Evolutionary conservation across 2,113 vertebrate species (phyloP), one percentile per base, ranked within the genome.

Genomic region (Bucco capensis): DNA sequence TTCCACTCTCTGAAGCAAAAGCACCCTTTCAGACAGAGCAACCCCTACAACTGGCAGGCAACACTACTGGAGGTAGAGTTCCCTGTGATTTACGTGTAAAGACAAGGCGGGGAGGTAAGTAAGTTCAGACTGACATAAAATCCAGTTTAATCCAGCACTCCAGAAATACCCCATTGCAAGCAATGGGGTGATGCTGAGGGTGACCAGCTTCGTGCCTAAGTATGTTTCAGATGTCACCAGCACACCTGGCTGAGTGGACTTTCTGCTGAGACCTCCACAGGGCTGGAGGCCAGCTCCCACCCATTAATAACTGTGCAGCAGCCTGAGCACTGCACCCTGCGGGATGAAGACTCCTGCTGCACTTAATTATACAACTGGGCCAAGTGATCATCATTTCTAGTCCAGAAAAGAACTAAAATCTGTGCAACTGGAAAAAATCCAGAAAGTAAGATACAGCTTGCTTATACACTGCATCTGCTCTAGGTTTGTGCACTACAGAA

Each of bases 251-350:
- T 2, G 10, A 18, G 8, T 27, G 7, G 19, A 31, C 19, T 3
- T 37, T 8, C 8, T 3, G 38, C 50, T 19, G 50, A 35, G 44
- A 54, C 7, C 35, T 12, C 11, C 23, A 1, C 21, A 5, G 46
- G 17, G 79, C 37, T 57, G 33, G 35, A 24, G 49, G 25, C 28
- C 22, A 38, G 46, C 58, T 58, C n/a, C 42, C 37, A 16, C 23
- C 17, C 30, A 38, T 21, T 30, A 37, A 15, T 0, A 0, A 21
- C 4, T 67, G 46, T 28, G 12, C 61, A 49, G 47, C 38, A 14
- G 22, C 2, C 0, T 0, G 3, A 33, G 6, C 8, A 9, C 11
- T 5, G 23, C 9, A 10, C 6, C 30, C 33, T 1, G 2, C 2
- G 4, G 57, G 69, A 58, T 31, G 50, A 33, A 6, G 44, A 3